Percentiles rank a stretch among this genome's conserved stretches.
Conservation (phyloP, 2,797 vertebrate species). For the Setipinna tenuifilis region DNA sequence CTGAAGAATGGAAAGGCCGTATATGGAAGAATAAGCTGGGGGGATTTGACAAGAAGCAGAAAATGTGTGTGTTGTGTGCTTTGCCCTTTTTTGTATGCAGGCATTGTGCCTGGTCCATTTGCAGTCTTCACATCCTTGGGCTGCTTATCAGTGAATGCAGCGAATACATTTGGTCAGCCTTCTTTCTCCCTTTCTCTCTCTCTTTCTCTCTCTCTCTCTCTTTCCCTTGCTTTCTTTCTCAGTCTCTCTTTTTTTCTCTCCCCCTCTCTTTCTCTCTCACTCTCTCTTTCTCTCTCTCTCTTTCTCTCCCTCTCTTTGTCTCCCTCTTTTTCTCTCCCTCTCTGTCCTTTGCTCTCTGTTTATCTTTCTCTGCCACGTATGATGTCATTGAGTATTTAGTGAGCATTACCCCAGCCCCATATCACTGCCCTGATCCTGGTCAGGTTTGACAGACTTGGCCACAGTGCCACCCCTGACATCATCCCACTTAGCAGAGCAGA, state of each 20-base stretch:
- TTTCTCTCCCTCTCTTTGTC: background rate
- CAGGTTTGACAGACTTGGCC: background rate
- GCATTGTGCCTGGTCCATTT: background rate
- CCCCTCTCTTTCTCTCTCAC: too few species aligned
- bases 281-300: background rate
- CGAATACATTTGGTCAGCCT: background rate
- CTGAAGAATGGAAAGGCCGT: background rate
- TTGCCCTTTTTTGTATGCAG: background rate
- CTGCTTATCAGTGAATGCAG: background rate
- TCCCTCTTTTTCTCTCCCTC: background rate
- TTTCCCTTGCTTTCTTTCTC: background rate
- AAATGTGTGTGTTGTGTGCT: background rate
- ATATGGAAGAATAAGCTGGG: background rate
- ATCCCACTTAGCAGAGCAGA: constrained; percentile 9
- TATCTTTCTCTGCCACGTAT: background rate
- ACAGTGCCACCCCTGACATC: background rate
- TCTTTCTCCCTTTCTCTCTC: background rate
- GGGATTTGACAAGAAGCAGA: background rate
- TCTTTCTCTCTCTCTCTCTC: background rate
- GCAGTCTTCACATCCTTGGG: background rate
- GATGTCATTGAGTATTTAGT: constrained; percentile 1
- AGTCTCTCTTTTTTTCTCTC: background rate
- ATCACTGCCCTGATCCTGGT: background rate
- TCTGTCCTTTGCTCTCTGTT: background rate
- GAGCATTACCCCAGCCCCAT: background rate